Evolutionary conservation across 2,797 vertebrate species (phyloP), one percentile per base, ranked within the genome.

Genomic region (Trachurus trachurus): DNA sequence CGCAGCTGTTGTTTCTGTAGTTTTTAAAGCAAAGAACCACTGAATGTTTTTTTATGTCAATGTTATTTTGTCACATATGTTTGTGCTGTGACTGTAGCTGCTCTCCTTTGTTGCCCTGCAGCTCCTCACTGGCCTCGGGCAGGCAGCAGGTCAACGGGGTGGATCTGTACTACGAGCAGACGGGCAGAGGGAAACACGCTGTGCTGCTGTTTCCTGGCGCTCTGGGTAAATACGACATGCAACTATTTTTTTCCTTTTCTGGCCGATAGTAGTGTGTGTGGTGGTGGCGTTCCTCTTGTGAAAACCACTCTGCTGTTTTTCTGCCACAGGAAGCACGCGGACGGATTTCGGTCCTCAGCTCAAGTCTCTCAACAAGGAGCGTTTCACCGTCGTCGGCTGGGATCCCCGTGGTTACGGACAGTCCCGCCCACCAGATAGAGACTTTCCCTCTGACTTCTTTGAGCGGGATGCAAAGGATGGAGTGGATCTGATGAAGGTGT

Each of bases 341-440:
- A 99, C 96, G 0, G 97, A 98, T 88, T 98, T 98, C 86, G 93
- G 88, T 63, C 97, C 97, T 0, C 98, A 98, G 88, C 92, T 98
- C 10, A 94, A 96, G 76, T 93, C 88, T 53, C 81, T 98, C 80
- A 95, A 93, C 80, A 96, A 96, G 82, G 86, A 96, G 1, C 83
- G 76, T 22, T 98, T 98, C 87, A 97, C 96, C 0, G 54, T 98
- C 9, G 94, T 98, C 42, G 96, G 95, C 29, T 98, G 95, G 95
- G 98, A 99, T 67, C 97, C 98, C 34, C 95, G 97, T 0, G 97
- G 98, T 39, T 98, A 98, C 1, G 97, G 97, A 54, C 80, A 71
- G 3, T 99, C 97, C 22, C 96, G 97, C 12, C 97, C 97, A 8
- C 97, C 97, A 0, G 65, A 92, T 56, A 93, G 97, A 91, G 96